A percentile compares a stretch with the other conserved stretches of the same genome.
Conservation (phyloP, 2,797 vertebrate species). For the Pachyuromys duprasi region DNA sequence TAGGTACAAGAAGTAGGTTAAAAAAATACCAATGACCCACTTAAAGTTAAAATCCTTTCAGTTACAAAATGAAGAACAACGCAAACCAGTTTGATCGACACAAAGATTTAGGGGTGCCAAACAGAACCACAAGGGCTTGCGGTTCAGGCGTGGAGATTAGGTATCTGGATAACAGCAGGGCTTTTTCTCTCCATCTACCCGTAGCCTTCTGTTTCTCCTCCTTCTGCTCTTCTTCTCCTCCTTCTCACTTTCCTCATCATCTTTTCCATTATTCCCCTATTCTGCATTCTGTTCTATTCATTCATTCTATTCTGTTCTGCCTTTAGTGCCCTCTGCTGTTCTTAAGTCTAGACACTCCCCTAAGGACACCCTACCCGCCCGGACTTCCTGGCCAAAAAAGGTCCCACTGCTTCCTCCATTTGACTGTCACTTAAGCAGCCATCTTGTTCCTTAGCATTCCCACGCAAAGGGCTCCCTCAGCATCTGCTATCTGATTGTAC, state of each 20-base stretch:
- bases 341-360: not conserved
- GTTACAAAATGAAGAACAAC: not conserved
- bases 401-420: not conserved
- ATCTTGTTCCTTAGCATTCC: not conserved
- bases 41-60: conserved; percentile 26
- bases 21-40: not conserved
- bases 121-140: not conserved
- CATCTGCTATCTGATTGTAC: not conserved
- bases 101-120: not conserved
- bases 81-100: not conserved
- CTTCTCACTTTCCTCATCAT: too few relatives aligned
- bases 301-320: too few relatives aligned
- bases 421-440: not conserved
- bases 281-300: not conserved
- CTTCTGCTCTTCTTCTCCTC: too few relatives aligned
- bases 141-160: not conserved
- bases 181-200: not conserved
- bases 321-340: accelerated
- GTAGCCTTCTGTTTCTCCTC: accelerated
- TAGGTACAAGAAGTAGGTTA: not conserved
- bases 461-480: not conserved
- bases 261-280: too few relatives aligned
- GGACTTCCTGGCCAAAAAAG: not conserved
- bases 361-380: not conserved
- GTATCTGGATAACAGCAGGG: too few relatives aligned